phyloP scores from a whole-genome alignment of 2,888 invertebrate species.

The Brenthis daphne region DNA sequence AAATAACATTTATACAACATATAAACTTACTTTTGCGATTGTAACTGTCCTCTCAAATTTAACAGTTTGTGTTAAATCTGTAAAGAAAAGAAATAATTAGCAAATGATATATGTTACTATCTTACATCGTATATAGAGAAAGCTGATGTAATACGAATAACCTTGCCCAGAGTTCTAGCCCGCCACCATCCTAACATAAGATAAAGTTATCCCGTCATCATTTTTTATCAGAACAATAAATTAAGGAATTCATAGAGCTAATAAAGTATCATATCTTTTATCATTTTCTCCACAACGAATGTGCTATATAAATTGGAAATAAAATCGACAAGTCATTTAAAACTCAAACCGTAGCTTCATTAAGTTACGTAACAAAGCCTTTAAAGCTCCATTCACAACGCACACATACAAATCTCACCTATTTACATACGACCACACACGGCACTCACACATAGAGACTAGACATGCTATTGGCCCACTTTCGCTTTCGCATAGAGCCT shows the following conservation, averaged over 20 bases:
- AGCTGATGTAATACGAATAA: too few relatives aligned
- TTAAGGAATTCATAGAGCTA: neutral
- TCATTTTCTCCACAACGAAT: neutral
- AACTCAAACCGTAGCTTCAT: constrained; percentile 33
- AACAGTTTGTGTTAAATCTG: constrained; percentile 40
- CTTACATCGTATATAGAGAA: neutral
- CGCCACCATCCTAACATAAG: too few relatives aligned
- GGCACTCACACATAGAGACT: constrained; percentile 55
- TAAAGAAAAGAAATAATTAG: constrained; percentile 17
- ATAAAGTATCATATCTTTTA: constrained; percentile 3
- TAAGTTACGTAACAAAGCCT: constrained; percentile 44
- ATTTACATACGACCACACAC: constrained; percentile 50
- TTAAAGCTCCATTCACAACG: constrained; percentile 57
- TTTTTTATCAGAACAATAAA: neutral
- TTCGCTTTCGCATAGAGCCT: constrained; percentile 75
- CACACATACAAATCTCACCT: constrained; percentile 44
- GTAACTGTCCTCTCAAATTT: constrained; percentile 35
- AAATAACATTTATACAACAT: neutral
- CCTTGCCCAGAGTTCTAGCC: too few relatives aligned
- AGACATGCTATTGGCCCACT: constrained; percentile 68
- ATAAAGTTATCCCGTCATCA: neutral
- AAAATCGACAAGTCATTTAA: constrained; percentile 29
- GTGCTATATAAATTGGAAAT: constrained; percentile 14
- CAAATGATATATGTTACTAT: neutral
- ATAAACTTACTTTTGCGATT: constrained; percentile 37